Base-by-base conservation (phyloP, 2,797 vertebrate species). In the Rhabdomys pumilio region DNA sequence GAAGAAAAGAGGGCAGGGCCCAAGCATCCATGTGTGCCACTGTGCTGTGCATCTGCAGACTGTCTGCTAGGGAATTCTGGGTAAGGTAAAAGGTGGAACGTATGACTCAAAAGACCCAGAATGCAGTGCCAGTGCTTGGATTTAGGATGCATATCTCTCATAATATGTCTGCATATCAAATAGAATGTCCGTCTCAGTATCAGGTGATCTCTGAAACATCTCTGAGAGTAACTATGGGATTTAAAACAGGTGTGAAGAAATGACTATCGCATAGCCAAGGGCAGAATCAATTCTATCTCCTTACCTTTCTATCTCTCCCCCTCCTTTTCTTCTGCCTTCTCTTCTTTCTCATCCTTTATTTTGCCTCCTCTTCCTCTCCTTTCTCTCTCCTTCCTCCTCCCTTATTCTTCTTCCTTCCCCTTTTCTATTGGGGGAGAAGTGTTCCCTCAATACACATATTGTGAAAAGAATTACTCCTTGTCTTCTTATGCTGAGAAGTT, bases 131-230 rank as follows among this genome's bases (percentile, higher is more conserved):
- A 75, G 73, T 26, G 44, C 13, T 44, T 41, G n/a, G 8, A 38
- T 38, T 72, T 72, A 38, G n/a, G 17, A 72, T 38, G 17, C 19
- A 38, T 72, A 38, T 72, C 69, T 38, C 69, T 72, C 69, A 38
- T 34, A 6, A 38, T 38, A 72, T 22, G 69, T 72, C 69, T 72
- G n/a, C 3, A 3, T n/a, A 34, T n/a, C 31, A 20, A 15, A 4
- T 26, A 24, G 24, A 34, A 50, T 15, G 3, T 5, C 2, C 1
- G 0, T 0, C 19, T 22, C 4, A 31, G 13, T 38, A 26, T 53
- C 29, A 0, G 3, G 11, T 13, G 81, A 10, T 9, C 19, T 44
- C 11, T 12, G 2, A 57, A 57, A 10, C 12, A 3, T 34, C 41
- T 73, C 24, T 38, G 31, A 34, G 73, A 17, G 57, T 47, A 20